Evolutionary conservation across 1,140 invertebrate genomes (phyloP).

Genomic region (Aphelenchoides avenae): DNA sequence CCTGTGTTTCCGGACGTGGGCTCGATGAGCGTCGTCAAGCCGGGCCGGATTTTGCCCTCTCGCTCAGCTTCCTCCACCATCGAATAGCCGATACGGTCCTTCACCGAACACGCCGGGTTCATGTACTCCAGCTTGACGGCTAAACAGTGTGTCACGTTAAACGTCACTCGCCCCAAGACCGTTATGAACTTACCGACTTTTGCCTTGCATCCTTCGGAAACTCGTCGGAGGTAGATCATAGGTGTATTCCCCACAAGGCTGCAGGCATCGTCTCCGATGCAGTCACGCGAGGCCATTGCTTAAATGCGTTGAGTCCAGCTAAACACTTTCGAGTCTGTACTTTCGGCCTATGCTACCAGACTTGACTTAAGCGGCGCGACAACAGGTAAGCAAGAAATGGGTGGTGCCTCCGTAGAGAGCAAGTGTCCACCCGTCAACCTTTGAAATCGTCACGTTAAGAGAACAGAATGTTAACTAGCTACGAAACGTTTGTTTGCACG

Average conservation of each 20-base stretch:
- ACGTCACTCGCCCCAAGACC: neutral
- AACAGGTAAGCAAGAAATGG: no score
- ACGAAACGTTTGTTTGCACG: no score
- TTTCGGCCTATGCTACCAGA: no score
- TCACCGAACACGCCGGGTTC: slow-evolving; percentile 55
- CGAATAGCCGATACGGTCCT: slow-evolving; percentile 56
- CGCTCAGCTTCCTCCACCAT: slow-evolving; percentile 60
- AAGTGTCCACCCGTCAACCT: no score
- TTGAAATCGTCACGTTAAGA: no score
- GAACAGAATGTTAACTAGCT: no score
- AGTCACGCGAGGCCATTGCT: slow-evolving; percentile 43
- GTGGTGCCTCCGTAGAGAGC: no score
- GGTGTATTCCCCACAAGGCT: slow-evolving; percentile 54
- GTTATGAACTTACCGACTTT: slow-evolving; percentile 39
- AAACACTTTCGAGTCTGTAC: no score
- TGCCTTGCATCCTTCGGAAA: slow-evolving; percentile 41
- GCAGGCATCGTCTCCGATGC: slow-evolving; percentile 46
- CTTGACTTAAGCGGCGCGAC: no score
- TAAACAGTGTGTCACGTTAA: slow-evolving; percentile 11
- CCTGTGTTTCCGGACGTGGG: slow-evolving; percentile 40
- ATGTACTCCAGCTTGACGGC: slow-evolving; percentile 54
- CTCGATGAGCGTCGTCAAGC: slow-evolving; percentile 56
- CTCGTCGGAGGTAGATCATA: slow-evolving; percentile 54
- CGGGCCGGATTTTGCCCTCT: slow-evolving; percentile 58
- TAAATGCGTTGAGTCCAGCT: no score